These are phyloP conservation scores for Nymphalis polychloros DNA, from an alignment of 2,888 invertebrate species.

Conservation along the genomic window DNA sequence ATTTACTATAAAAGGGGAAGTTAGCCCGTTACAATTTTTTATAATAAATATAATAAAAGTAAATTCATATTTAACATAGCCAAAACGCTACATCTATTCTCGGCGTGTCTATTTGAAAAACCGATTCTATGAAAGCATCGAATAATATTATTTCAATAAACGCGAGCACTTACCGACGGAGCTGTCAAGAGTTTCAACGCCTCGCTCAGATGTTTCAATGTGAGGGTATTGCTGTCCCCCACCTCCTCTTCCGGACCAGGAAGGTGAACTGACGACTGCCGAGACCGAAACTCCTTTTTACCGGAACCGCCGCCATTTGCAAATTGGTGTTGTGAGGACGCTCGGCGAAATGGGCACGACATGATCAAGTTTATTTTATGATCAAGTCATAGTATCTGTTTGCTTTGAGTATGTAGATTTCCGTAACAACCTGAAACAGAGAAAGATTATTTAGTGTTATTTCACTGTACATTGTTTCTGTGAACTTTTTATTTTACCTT, in stretches of 20 bases:
- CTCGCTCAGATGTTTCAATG: conserved; percentile 89
- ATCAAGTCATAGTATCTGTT: conserved; percentile 41
- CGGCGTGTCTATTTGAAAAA: neutral
- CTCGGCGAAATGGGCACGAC: conserved; percentile 82
- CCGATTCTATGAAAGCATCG: neutral
- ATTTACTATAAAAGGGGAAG: too few relatives aligned
- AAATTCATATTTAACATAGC: neutral
- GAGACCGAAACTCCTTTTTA: conserved; percentile 77
- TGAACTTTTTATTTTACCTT: too few relatives aligned
- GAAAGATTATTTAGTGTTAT: neutral
- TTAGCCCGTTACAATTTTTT: too few relatives aligned
- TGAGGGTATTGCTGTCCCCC: conserved; percentile 84
- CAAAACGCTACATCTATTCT: neutral
- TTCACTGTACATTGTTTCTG: neutral
- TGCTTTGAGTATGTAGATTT: conserved; percentile 14
- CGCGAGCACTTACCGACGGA: conserved; percentile 86
- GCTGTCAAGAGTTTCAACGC: conserved; percentile 90
- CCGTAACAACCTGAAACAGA: conserved; percentile 34
- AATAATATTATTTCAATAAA: neutral
- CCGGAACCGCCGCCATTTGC: conserved; percentile 71
- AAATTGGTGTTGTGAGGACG: conserved; percentile 79
- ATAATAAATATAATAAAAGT: neutral
- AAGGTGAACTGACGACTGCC: conserved; percentile 85
- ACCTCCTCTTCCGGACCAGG: conserved; percentile 83
- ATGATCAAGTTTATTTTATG: conserved; percentile 46